These are phyloP conservation scores for Suncus etruscus DNA, from an alignment of 2,113 vertebrate genomes.

Conservation along the genomic window DNA sequence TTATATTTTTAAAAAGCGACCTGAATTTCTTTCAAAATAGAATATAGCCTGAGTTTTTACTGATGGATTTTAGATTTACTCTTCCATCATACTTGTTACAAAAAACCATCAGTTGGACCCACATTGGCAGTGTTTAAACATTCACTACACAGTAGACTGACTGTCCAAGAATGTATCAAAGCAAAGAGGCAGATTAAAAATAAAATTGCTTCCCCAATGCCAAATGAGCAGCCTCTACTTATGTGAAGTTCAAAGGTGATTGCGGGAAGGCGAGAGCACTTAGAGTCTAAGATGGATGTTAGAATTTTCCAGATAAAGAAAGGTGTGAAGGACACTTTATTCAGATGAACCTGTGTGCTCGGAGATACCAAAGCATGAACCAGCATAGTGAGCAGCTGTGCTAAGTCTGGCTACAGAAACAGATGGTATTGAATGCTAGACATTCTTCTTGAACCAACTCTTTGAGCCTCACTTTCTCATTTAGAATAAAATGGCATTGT, in stretches of 20 bases:
- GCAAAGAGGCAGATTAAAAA: background rate
- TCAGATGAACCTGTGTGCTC: background rate
- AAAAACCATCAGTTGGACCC: background rate
- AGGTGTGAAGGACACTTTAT: background rate
- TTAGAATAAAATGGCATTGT: background rate
- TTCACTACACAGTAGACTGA: background rate
- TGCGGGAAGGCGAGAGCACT: background rate
- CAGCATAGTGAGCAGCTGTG: background rate
- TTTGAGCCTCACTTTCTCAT: background rate
- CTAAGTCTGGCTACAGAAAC: background rate
- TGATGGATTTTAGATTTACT: background rate
- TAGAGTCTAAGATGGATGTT: background rate
- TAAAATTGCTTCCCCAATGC: background rate
- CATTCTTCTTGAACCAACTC: background rate
- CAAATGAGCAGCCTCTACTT: background rate
- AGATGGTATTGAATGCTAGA: background rate
- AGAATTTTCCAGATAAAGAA: background rate
- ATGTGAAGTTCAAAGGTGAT: background rate
- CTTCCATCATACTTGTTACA: background rate
- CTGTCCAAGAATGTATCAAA: background rate
- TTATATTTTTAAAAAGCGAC: constrained; percentile 20
- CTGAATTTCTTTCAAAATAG: constrained; percentile 5
- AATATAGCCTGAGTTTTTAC: background rate
- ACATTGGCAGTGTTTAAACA: background rate
- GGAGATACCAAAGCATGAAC: background rate